These are phyloP conservation scores for Pelobates cultripes DNA, from an alignment of 2,797 vertebrate genomes.

Conservation along the genomic window DNA sequence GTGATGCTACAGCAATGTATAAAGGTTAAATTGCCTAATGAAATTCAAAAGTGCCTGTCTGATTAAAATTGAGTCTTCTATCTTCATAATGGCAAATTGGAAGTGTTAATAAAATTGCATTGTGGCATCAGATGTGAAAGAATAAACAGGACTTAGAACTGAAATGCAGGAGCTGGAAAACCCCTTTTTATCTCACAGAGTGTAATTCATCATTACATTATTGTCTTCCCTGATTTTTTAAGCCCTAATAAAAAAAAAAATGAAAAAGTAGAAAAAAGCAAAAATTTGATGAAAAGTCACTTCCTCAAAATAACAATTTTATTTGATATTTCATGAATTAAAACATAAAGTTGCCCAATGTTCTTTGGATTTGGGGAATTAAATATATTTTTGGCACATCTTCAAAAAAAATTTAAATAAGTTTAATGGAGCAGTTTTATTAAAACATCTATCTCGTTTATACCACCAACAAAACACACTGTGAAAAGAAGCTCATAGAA, in stretches of 20 bases:
- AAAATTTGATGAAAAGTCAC: background rate
- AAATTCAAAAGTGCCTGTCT: conserved; percentile 2
- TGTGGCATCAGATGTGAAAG: conserved; percentile 7
- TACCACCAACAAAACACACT: conserved; percentile 17
- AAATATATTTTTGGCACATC: background rate
- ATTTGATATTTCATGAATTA: background rate
- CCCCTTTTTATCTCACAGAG: background rate
- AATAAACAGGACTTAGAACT: background rate
- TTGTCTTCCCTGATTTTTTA: background rate
- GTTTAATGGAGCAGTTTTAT: background rate
- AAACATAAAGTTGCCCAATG: background rate
- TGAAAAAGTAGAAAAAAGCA: background rate
- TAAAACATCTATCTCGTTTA: conserved; percentile 25
- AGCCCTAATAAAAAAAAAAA: too few species aligned
- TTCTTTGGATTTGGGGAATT: background rate
- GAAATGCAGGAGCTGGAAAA: background rate
- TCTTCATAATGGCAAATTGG: conserved; percentile 25
- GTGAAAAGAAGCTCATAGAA: background rate
- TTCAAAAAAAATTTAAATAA: background rate
- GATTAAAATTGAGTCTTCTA: conserved; percentile 18
- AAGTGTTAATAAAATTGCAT: conserved; percentile 30
- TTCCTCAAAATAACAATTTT: background rate
- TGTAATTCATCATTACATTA: background rate
- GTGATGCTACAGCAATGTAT: background rate
- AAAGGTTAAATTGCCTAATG: conserved; percentile 16